Conservation (phyloP, 1,140 invertebrate species). For the Metaphire vulgaris region DNA sequence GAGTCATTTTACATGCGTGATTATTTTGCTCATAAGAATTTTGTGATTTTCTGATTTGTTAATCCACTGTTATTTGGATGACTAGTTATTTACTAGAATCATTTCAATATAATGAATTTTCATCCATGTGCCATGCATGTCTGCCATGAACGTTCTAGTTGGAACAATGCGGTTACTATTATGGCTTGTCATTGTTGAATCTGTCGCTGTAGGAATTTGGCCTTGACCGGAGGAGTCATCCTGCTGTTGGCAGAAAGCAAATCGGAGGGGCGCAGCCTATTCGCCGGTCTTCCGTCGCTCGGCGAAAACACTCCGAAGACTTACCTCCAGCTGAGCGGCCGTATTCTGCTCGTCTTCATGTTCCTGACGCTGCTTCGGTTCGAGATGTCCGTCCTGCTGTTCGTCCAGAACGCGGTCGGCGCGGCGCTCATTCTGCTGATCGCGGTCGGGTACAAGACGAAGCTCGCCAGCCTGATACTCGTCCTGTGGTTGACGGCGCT, state of each 20-base stretch:
- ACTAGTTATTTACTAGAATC: not conserved
- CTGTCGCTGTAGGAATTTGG: slow-evolving; percentile 73
- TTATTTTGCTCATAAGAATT: too few species aligned
- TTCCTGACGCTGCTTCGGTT: slow-evolving; percentile 92
- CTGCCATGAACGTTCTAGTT: not conserved
- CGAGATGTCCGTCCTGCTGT: slow-evolving; percentile 61
- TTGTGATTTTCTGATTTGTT: not conserved
- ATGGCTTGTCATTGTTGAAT: not conserved
- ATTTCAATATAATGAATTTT: not conserved
- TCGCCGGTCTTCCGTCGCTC: slow-evolving; percentile 93
- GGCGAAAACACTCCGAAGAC: slow-evolving; percentile 97
- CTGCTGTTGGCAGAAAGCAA: slow-evolving; percentile 89
- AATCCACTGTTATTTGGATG: not conserved
- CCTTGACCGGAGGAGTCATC: slow-evolving; percentile 88
- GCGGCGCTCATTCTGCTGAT: slow-evolving; percentile 91
- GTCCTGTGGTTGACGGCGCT: slow-evolving; percentile 80
- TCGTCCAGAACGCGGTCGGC: slow-evolving; percentile 83
- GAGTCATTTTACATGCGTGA: slow-evolving; percentile 33
- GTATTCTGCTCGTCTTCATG: slow-evolving; percentile 96
- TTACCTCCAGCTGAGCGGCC: slow-evolving; percentile 89
- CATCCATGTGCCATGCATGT: not conserved
- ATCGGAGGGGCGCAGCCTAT: slow-evolving; percentile 79
- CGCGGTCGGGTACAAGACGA: slow-evolving; percentile 79
- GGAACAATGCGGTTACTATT: not conserved
- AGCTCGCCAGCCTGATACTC: slow-evolving; percentile 88